Base-by-base conservation (phyloP, 2,888 invertebrate species). In the Drosophila infuscata region DNA sequence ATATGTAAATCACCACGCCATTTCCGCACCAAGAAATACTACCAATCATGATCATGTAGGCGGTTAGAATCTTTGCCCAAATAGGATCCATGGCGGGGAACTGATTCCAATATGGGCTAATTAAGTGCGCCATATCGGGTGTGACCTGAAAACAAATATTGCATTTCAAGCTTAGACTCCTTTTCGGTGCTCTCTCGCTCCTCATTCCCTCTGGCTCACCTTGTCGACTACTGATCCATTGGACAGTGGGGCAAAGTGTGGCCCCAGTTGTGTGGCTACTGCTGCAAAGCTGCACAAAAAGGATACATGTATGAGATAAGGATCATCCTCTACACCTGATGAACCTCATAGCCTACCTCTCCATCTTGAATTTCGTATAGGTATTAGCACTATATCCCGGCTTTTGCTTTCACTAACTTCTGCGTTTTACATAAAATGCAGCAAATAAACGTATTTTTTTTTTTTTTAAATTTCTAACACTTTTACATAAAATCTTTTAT, bases 31-130 rank as follows among this genome's bases (percentile, higher is more conserved):
- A 91, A 59, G 93, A 92, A 67, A 93, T 90, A 52, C 83, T 93
- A 59, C 97, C 97, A 84, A 98, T 95, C 61, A 95, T 92, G 62
- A 95, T 96, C 92, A 98, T 97, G 70, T 96, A 95, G 90, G 97
- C 95, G 60, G 97, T 97, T 33, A 97, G 94, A 59, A 97, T 94
- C 78, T 95, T 96, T 92, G 97, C 96, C 97, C 97, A 97, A 61
- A 97, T 94, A 30, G 97, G 97, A 92, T 98, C 97, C 96, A 98
- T 95, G 25, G 98, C 97, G 70, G 97, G 96, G 91, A 96, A 98
- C 92, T 97, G 97, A 93, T 97, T 97, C 97, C 97, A 97, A 92
- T 96, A 95, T 49, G 96, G 91, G 90, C 96, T 95, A 62, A 96
- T 94, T 92, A 96, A 92, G 87, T 95, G 94, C 66, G 92, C 92